Conservation (phyloP, 35 echinoderm and acorn worm species). For the Antedon bifida region DNA sequence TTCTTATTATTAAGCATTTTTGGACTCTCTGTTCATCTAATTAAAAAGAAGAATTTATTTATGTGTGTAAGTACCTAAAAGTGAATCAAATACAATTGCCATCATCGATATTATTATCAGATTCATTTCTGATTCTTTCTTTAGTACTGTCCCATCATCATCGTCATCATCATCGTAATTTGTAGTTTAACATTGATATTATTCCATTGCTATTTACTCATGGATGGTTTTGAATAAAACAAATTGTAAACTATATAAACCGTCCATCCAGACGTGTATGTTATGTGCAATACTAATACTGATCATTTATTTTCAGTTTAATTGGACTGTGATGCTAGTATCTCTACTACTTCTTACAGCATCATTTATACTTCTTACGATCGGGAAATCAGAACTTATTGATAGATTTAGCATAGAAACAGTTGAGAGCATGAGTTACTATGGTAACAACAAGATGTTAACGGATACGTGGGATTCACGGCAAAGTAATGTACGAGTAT, state of each 20-base stretch:
- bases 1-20: neutral
- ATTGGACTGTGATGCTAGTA: neutral
- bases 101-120: too few relatives aligned
- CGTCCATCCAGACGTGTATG: too few relatives aligned
- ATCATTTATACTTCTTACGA: neutral
- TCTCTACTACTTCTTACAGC: neutral
- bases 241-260: too few relatives aligned
- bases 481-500: neutral
- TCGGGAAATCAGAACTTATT: neutral
- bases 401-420: neutral
- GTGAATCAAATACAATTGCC: too few relatives aligned
- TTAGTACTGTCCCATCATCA: too few relatives aligned
- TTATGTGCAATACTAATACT: too few relatives aligned
- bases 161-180: too few relatives aligned
- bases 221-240: too few relatives aligned
- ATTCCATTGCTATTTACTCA: too few relatives aligned
- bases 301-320: neutral
- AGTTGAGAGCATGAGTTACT: neutral
- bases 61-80: neutral
- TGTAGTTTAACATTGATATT: too few relatives aligned
- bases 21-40: neutral
- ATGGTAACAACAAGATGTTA: neutral
- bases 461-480: neutral
- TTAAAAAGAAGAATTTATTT: neutral
- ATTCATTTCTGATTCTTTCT: too few relatives aligned